Base-by-base conservation (phyloP, 2,888 invertebrate species). In the Conchocele bisecta region DNA sequence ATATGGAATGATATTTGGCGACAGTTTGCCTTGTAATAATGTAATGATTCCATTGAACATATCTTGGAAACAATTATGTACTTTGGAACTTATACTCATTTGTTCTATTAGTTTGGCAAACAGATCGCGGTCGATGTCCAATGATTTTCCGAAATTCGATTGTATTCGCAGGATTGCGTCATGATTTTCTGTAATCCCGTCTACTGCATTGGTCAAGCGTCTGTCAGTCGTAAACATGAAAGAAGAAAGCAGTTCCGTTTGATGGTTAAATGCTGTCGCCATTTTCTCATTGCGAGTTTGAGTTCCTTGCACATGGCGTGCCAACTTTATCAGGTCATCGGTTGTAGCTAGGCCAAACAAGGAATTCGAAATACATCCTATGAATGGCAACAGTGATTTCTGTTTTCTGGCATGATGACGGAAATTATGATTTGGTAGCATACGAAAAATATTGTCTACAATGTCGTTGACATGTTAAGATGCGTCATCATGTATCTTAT, bases 281-380 rank as follows among this genome's bases (percentile, higher is more conserved):
- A n/a, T n/a, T n/a, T n/a, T n/a, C n/a, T n/a, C n/a, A n/a, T n/a
- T n/a, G n/a, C n/a, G n/a, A n/a, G n/a, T n/a, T n/a, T n/a, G n/a
- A n/a, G n/a, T n/a, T n/a, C n/a, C n/a, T n/a, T n/a, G n/a, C n/a
- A n/a, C n/a, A n/a, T n/a, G n/a, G n/a, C n/a, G n/a, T n/a, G n/a
- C n/a, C n/a, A n/a, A n/a, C n/a, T n/a, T n/a, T n/a, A n/a, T n/a
- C 7, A 51, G 20, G 2, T 51, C n/a, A 3, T 51, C 22, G 2
- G 17, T 51, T 4, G 51, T 51, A 20, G 51, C 33, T 22, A 51
- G 20, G 13, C 51, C 51, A 51, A 51, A 51, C 1, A 51, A 26
- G 2, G 24, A 13, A 15, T 51, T 6, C 6, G 20, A 20, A 33
- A 51, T 29, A 5, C 35, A 20, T 15, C 17, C 31, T 15, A 51